A percentile compares a stretch with the other conserved stretches of the same genome.
phyloP scores from a whole-genome alignment of 2,888 invertebrate genomes.

The Abscondita cerata region DNA sequence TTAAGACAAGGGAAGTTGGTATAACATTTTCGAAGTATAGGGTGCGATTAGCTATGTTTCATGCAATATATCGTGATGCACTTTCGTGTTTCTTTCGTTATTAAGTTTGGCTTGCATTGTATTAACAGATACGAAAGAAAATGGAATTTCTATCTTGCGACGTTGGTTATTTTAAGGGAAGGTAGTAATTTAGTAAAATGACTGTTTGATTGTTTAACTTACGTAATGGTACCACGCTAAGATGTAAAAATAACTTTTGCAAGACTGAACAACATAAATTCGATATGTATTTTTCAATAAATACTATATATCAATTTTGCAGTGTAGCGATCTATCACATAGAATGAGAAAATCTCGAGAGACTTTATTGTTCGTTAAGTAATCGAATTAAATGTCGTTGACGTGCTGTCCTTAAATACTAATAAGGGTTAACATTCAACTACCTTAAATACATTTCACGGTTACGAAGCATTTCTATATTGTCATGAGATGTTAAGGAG shows the following conservation, averaged over 20 bases:
- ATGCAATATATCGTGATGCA: conserved; percentile 37
- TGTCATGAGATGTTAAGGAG: no score
- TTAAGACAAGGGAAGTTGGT: conserved; percentile 32
- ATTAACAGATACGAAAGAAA: conserved; percentile 23
- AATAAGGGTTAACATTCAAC: no score
- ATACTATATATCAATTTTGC: no score
- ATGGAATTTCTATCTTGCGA: conserved; percentile 12
- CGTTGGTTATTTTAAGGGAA: conserved; percentile 21
- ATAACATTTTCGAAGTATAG: conserved; percentile 32
- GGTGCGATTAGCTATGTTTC: conserved; percentile 22
- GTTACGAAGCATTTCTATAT: no score
- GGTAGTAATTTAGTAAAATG: conserved; percentile 22
- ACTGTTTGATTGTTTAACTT: conserved; percentile 7
- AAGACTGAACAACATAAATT: neutral
- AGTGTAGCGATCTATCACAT: neutral
- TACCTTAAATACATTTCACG: no score
- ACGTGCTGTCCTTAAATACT: conserved; percentile 4
- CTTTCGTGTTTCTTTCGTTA: conserved; percentile 32
- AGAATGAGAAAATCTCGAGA: neutral
- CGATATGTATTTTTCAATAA: no score
- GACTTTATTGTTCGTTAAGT: conserved; percentile 2
- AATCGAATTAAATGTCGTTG: conserved; percentile 7
- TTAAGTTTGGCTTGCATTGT: conserved; percentile 23
- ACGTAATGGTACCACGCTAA: conserved; percentile 14
- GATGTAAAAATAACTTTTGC: neutral